Evolutionary conservation across 1,140 invertebrate genomes (phyloP).

Genomic region (Drosophila repleta): DNA sequence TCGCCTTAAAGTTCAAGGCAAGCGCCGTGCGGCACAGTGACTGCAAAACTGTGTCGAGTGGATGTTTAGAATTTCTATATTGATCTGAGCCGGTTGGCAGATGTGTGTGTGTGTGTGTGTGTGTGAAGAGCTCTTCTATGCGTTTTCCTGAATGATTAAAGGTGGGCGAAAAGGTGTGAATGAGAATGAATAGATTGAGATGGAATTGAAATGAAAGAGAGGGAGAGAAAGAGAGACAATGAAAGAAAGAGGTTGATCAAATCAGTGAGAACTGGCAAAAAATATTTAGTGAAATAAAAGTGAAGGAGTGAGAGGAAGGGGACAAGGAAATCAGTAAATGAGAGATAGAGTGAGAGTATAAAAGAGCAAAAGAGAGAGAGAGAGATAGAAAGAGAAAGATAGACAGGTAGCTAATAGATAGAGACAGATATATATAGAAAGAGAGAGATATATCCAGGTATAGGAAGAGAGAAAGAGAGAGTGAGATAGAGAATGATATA

Average conservation of each 20-base stretch:
- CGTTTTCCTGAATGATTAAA: not conserved
- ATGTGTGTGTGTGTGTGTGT: no score
- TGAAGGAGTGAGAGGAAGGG: not conserved
- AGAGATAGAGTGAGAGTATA: no score
- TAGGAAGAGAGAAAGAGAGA: not conserved
- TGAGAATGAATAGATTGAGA: not conserved
- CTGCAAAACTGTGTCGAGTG: constrained; percentile 8
- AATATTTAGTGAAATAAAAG: no score
- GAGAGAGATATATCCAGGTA: not conserved
- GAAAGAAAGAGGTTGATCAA: no score
- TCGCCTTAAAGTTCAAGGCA: constrained; percentile 27
- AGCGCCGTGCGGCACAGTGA: constrained; percentile 10
- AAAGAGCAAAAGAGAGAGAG: no score
- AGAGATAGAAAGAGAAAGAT: not conserved
- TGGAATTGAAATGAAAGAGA: not conserved
- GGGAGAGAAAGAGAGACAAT: not conserved
- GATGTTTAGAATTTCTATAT: not conserved
- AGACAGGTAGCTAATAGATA: not conserved
- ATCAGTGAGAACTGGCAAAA: no score
- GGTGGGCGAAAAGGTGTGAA: not conserved
- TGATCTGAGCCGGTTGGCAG: not conserved
- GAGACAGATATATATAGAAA: no score
- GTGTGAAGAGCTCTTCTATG: not conserved
- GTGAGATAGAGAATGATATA: not conserved
- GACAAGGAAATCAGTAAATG: not conserved